These are phyloP conservation scores for Mastacembelus armatus DNA, from an alignment of 2,797 vertebrate species.

Conservation along the genomic window DNA sequence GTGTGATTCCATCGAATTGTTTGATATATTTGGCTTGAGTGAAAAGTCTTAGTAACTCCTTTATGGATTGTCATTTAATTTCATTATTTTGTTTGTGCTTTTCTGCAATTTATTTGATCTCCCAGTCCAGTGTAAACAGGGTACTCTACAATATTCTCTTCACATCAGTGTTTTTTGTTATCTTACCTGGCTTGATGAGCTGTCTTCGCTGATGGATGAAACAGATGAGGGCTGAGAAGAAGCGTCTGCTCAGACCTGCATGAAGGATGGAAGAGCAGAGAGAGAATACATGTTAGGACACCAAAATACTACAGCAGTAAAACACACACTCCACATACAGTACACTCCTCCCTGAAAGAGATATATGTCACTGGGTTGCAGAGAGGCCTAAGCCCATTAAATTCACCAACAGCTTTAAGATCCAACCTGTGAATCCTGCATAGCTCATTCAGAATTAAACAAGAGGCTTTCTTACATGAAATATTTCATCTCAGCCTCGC, in stretches of 20 bases:
- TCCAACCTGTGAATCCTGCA: constrained; percentile 13
- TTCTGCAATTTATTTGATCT: neutral
- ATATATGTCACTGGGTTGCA: neutral
- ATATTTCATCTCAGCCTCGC: neutral
- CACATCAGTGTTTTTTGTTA: neutral
- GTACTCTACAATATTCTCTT: too few relatives aligned
- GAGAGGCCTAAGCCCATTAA: constrained; percentile 10
- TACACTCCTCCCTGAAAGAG: neutral
- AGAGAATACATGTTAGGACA: neutral
- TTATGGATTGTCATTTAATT: neutral
- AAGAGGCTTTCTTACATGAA: neutral
- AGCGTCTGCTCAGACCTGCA: constrained; percentile 60
- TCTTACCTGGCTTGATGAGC: constrained; percentile 50
- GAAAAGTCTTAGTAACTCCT: neutral
- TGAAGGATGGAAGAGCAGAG: neutral
- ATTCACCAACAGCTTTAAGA: neutral
- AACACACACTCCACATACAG: too few relatives aligned
- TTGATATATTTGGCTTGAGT: neutral
- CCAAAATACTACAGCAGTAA: neutral
- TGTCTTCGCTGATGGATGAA: constrained; percentile 40
- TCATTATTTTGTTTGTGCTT: neutral
- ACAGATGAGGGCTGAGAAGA: constrained; percentile 1
- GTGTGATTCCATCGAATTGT: neutral
- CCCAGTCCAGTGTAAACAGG: too few relatives aligned
- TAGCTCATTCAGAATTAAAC: constrained; percentile 15